Conservation (phyloP, 2,888 invertebrate species). For the Drosophila pseudotakahashii region DNA sequence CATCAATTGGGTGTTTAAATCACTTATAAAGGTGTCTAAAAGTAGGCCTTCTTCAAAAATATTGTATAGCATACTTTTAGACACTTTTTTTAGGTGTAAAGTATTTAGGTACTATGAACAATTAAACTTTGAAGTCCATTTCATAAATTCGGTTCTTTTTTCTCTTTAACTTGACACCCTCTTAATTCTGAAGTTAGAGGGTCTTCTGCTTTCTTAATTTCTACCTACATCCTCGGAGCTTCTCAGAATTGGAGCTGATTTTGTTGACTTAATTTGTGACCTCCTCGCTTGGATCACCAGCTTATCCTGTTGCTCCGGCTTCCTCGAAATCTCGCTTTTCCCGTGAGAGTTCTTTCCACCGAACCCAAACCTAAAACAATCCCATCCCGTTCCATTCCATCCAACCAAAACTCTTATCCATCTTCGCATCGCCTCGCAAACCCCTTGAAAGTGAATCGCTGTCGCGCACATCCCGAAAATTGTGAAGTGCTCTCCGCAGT, state of each 20-base stretch:
- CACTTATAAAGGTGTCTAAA: no score
- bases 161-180: neutral
- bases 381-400: neutral
- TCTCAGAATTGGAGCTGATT: constrained; percentile 6
- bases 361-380: neutral
- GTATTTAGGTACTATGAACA: no score
- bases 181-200: neutral
- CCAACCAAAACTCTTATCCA: neutral
- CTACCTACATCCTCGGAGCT: neutral
- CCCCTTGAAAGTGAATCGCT: constrained; percentile 21
- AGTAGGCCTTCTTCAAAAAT: no score
- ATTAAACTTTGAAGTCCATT: no score
- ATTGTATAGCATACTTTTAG: no score
- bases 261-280: constrained; percentile 22
- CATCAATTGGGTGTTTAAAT: no score
- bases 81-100: no score
- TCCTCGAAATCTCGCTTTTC: neutral
- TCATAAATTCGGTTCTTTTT: no score
- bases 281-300: constrained; percentile 9
- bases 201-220: neutral
- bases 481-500: constrained; percentile 33
- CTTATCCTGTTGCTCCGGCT: constrained; percentile 10
- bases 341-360: neutral
- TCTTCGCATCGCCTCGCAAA: neutral
- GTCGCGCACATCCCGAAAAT: constrained; percentile 39